A percentile compares a stretch with the other conserved stretches of the same genome.
Conservation (phyloP, 2,888 invertebrate species). For the Lampropteryx suffumata region DNA sequence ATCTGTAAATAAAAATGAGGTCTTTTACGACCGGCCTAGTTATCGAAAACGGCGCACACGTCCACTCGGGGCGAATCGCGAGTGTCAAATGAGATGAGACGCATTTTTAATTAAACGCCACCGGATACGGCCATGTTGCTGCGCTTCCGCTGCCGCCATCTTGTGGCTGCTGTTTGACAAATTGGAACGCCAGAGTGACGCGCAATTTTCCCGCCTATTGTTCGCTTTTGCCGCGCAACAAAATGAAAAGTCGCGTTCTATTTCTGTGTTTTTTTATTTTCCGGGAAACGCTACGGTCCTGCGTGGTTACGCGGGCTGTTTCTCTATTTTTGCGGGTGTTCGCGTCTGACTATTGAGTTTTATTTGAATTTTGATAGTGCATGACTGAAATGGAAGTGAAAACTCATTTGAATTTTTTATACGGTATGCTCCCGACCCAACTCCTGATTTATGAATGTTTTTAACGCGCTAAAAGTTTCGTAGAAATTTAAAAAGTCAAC, state of each 20-base stretch:
- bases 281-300: conserved; percentile 61
- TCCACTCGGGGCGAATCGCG: conserved; percentile 49
- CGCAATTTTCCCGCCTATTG: conserved; percentile 82
- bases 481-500: too few relatives aligned
- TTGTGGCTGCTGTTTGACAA: conserved; percentile 80
- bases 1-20: conserved; percentile 26
- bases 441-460: neutral
- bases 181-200: conserved; percentile 82
- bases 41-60: conserved; percentile 48
- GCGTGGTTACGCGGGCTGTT: conserved; percentile 50
- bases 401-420: conserved; percentile 33
- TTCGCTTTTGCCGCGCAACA: conserved; percentile 78
- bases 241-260: conserved; percentile 78
- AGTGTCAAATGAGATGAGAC: conserved; percentile 73
- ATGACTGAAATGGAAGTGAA: conserved; percentile 38
- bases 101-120: conserved; percentile 79
- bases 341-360: conserved; percentile 65
- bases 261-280: conserved; percentile 65
- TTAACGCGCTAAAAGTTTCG: neutral
- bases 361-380: conserved; percentile 56
- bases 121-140: conserved; percentile 73
- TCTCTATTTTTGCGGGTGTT: conserved; percentile 58
- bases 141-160: conserved; percentile 73
- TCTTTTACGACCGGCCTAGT: conserved; percentile 32
- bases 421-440: conserved; percentile 12